Conservation (phyloP, 2,797 vertebrate species). For the Enteromius radiatus region DNA sequence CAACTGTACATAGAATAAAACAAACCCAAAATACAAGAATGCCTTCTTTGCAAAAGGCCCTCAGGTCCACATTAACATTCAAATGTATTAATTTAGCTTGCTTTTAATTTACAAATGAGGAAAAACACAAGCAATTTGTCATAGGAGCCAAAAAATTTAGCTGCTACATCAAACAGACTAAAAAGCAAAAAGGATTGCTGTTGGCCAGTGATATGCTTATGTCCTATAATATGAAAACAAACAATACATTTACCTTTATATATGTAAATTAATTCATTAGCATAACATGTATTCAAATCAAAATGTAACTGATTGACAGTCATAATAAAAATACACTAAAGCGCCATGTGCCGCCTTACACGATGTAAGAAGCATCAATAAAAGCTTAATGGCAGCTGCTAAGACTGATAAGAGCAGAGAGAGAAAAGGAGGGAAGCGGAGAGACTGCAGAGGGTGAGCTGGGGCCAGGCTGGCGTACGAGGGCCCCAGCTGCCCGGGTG, state of each 20-base stretch:
- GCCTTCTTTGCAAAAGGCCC: too few relatives aligned
- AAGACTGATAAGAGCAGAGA: conserved; percentile 36
- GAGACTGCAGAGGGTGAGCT: conserved; percentile 14
- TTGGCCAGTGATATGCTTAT: conserved; percentile 4
- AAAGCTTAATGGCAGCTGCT: conserved; percentile 42
- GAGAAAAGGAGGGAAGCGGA: conserved; percentile 41
- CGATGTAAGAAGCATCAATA: background rate
- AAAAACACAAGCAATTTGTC: background rate
- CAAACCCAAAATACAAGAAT: background rate
- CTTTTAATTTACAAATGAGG: background rate
- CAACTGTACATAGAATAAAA: background rate
- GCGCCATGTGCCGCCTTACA: background rate
- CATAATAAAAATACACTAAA: background rate
- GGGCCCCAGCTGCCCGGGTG: conserved; percentile 84
- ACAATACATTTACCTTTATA: background rate
- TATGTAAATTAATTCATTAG: background rate
- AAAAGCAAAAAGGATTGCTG: background rate
- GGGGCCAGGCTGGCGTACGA: conserved; percentile 45
- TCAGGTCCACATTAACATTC: background rate
- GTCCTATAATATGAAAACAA: background rate
- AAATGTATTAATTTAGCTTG: background rate
- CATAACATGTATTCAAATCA: background rate
- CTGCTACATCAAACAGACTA: conserved; percentile 10
- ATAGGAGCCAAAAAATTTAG: background rate
- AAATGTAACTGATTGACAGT: background rate